Conservation (phyloP, 2,888 invertebrate species). For the Tenthredo mesomela region DNA sequence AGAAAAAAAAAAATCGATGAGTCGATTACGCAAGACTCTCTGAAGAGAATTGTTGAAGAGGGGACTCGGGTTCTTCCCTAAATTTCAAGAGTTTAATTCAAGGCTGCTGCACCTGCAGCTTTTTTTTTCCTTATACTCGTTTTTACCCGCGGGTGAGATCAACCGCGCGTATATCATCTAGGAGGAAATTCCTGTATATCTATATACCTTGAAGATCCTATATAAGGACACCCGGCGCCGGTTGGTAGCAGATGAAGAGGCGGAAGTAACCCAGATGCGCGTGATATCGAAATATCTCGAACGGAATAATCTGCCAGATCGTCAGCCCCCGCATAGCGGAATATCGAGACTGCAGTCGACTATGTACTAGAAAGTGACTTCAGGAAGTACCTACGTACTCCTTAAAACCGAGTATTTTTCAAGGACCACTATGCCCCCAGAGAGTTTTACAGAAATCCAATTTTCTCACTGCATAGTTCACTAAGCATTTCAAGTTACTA, state of each 20-base stretch:
- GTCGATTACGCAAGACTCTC: not conserved
- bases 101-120: not conserved
- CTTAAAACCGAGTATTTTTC: not conserved
- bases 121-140: not conserved
- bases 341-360: not conserved
- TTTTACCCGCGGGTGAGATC: not conserved
- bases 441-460: not conserved
- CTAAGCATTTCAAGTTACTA: not conserved
- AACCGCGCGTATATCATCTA: not conserved
- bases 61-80: not conserved
- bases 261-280: constrained; percentile 23
- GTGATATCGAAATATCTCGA: constrained; percentile 34
- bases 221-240: constrained; percentile 27
- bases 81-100: not conserved
- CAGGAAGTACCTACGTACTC: not conserved
- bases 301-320: constrained; percentile 16
- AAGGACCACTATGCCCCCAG: not conserved
- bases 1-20: constrained; percentile 11
- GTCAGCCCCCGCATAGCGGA: not conserved
- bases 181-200: not conserved
- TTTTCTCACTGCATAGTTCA: not conserved
- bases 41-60: not conserved
- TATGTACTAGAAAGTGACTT: not conserved
- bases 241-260: constrained; percentile 11
- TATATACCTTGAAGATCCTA: not conserved